Evolutionary conservation across 2,797 vertebrate species (phyloP).

Genomic region (Danio tinwini): DNA sequence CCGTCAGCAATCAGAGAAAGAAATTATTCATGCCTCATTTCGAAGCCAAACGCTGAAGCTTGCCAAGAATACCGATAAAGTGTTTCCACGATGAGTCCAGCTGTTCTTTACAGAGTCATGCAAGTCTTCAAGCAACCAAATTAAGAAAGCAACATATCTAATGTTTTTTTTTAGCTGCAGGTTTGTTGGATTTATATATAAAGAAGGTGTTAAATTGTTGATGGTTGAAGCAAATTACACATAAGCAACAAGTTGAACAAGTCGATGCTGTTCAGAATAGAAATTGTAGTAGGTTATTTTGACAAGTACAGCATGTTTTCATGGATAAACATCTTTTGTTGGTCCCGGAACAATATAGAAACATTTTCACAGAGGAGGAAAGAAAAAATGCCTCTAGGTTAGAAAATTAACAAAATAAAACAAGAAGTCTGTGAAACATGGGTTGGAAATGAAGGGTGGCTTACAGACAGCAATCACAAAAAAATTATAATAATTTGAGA

Average conservation of each 20-base stretch:
- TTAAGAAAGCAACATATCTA: neutral
- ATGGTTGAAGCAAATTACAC: neutral
- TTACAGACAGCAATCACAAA: too few species aligned
- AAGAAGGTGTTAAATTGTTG: neutral
- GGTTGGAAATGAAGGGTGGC: too few species aligned
- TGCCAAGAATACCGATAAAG: constrained; percentile 1
- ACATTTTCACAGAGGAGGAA: neutral
- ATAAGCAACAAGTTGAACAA: neutral
- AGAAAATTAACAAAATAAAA: neutral
- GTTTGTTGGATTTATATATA: neutral
- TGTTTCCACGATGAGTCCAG: constrained; percentile 11
- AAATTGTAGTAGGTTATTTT: neutral
- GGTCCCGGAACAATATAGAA: neutral
- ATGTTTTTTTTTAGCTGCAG: neutral
- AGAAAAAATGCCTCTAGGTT: neutral
- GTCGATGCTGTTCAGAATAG: neutral
- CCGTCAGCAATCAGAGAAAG: neutral
- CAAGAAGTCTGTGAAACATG: neutral
- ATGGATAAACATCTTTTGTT: neutral
- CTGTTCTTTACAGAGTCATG: constrained; percentile 10
- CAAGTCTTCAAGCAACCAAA: neutral
- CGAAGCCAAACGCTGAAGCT: neutral
- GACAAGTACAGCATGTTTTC: neutral
- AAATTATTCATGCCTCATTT: constrained; percentile 12
- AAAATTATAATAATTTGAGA: too few species aligned